phyloP scores from a whole-genome alignment of 1,140 invertebrate species.

The Drosophila azteca region DNA sequence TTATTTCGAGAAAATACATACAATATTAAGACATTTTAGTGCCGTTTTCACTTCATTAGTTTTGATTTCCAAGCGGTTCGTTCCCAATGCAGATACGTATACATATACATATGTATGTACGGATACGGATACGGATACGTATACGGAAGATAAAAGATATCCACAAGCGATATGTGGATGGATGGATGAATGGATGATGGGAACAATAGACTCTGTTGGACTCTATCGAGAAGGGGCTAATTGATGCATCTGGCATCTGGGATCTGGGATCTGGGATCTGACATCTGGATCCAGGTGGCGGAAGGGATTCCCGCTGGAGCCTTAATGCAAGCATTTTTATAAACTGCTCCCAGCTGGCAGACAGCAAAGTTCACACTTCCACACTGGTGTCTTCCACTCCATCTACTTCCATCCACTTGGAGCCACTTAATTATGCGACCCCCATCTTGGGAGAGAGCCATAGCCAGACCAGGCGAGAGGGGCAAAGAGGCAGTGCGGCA shows the following conservation, averaged over 20 bases:
- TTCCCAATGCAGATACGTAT: too few relatives aligned
- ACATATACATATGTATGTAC: too few relatives aligned
- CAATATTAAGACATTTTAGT: conserved; percentile 82
- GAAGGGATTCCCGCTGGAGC: neutral
- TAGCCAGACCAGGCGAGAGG: too few relatives aligned
- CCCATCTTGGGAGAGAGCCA: conserved; percentile 30
- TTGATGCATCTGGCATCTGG: neutral
- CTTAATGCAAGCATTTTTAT: conserved; percentile 23
- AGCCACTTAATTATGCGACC: conserved; percentile 66
- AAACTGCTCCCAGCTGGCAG: conserved; percentile 38
- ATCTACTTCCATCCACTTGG: neutral
- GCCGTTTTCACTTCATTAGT: conserved; percentile 83
- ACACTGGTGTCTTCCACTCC: conserved; percentile 1
- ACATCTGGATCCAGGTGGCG: neutral
- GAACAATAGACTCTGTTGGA: too few relatives aligned
- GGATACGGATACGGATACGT: too few relatives aligned
- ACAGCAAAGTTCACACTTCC: conserved; percentile 59
- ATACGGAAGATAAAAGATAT: too few relatives aligned
- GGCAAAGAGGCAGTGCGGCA: neutral
- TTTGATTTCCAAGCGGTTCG: conserved; percentile 64
- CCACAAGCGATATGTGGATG: too few relatives aligned
- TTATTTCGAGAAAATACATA: conserved; percentile 12
- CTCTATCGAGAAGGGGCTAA: neutral
- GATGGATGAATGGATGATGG: too few relatives aligned
- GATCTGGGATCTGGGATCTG: neutral